These are phyloP conservation scores for Nomada flava DNA, from an alignment of 2,888 invertebrate species.

Conservation along the genomic window DNA sequence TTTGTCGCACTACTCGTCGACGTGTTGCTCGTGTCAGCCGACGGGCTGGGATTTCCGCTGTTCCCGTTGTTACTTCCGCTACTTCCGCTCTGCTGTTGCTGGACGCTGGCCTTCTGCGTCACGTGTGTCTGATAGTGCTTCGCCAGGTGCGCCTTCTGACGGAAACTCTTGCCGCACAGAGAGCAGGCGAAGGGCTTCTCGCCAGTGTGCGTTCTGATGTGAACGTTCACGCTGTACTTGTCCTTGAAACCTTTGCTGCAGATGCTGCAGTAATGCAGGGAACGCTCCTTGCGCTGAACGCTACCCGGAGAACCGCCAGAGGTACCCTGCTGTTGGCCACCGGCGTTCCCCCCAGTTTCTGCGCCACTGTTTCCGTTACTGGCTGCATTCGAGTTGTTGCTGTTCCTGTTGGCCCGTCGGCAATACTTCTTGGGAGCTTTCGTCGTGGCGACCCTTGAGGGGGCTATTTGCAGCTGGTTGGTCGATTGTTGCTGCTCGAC, in stretches of 20 bases:
- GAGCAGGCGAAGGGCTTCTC: conserved; percentile 99
- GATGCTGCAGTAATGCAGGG: conserved; percentile 96
- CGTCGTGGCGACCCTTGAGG: conserved; percentile 87
- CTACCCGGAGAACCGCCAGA: conserved; percentile 82
- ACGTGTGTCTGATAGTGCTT: conserved; percentile 97
- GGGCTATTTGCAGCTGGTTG: conserved; percentile 84
- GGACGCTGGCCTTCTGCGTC: conserved; percentile 90
- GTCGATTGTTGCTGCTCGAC: conserved; percentile 85
- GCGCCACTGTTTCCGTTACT: conserved; percentile 64
- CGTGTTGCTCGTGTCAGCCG: conserved; percentile 55
- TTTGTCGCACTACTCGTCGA: conserved; percentile 49
- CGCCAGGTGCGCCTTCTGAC: conserved; percentile 96
- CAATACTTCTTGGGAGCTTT: conserved; percentile 90
- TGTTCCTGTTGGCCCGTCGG: conserved; percentile 86
- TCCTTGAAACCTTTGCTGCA: conserved; percentile 97
- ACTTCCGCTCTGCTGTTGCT: conserved; percentile 84
- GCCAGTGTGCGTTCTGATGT: conserved; percentile 98
- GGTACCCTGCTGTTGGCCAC: conserved; percentile 77
- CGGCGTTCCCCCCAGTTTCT: conserved; percentile 45
- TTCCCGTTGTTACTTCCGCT: conserved; percentile 56
- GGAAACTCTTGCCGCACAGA: conserved; percentile 96
- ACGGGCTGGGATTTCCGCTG: conserved; percentile 70
- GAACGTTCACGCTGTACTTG: conserved; percentile 98
- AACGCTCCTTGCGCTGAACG: conserved; percentile 92
- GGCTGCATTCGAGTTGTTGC: conserved; percentile 72